These are phyloP conservation scores for Erethizon dorsatum DNA, from an alignment of 2,797 vertebrate species.

Conservation along the genomic window DNA sequence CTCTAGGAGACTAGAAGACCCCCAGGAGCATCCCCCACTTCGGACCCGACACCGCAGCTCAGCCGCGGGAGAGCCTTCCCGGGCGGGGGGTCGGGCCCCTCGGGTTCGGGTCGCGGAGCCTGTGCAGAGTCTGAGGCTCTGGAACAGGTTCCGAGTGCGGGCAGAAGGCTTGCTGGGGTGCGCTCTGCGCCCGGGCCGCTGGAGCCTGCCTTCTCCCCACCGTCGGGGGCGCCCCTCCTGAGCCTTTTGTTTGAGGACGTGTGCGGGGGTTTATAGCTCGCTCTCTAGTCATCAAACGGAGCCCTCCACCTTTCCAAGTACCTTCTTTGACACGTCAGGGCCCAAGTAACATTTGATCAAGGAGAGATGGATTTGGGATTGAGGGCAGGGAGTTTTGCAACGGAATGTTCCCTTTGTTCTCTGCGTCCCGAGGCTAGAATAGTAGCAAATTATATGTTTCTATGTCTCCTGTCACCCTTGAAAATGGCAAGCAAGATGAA, in stretches of 20 bases:
- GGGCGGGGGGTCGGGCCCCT: not conserved
- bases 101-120: not conserved
- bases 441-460: constrained; percentile 74
- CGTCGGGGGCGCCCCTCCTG: constrained; percentile 72
- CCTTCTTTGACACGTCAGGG: constrained; percentile 56
- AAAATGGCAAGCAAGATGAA: constrained; percentile 59
- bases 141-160: not conserved
- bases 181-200: fast-evolving
- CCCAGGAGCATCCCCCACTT: not conserved
- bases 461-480: constrained; percentile 49
- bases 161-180: not conserved
- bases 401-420: constrained; percentile 79
- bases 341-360: not conserved
- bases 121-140: not conserved
- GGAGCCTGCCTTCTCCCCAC: constrained; percentile 25
- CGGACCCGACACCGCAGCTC: not conserved
- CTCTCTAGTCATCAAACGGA: not conserved
- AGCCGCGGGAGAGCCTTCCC: not conserved
- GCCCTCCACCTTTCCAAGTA: constrained; percentile 57
- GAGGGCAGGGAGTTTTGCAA: constrained; percentile 2
- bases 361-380: not conserved
- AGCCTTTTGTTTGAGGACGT: constrained; percentile 84
- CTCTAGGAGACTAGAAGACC: not conserved
- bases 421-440: constrained; percentile 59
- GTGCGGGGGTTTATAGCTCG: not conserved